A percentile compares a stretch with the other conserved stretches of the same genome.
Conservation (phyloP, 2,888 invertebrate genomes). For the Smittia aterrima region DNA sequence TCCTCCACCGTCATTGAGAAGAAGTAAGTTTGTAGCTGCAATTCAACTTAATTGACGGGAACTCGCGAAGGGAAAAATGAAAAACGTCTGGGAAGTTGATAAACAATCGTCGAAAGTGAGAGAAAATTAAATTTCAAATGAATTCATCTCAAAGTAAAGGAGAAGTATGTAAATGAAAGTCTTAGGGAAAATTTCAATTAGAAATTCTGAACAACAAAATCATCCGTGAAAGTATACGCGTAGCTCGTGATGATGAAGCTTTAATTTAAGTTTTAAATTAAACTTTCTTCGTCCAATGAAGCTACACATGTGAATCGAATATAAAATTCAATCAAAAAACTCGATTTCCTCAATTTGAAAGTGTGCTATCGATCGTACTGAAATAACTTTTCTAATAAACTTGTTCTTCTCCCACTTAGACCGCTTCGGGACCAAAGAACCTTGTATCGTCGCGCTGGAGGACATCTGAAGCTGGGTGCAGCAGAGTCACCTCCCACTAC, state of each 20-base stretch:
- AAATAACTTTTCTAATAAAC: not conserved
- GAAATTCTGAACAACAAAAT: not conserved
- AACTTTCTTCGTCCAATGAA: too few relatives aligned
- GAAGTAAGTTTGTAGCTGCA: constrained; percentile 15
- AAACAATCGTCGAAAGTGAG: not conserved
- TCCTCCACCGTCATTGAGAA: constrained; percentile 18
- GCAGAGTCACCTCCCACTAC: constrained; percentile 42
- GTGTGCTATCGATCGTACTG: not conserved
- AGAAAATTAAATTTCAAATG: not conserved
- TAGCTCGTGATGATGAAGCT: not conserved
- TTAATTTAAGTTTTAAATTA: too few relatives aligned
- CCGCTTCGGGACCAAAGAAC: constrained; percentile 52
- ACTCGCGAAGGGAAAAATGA: not conserved
- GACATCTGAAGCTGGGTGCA: constrained; percentile 58
- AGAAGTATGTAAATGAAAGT: not conserved
- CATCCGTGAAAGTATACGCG: not conserved
- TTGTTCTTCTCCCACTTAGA: not conserved
- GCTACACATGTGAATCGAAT: too few relatives aligned
- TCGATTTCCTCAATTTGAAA: not conserved
- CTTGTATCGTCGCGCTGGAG: constrained; percentile 67
- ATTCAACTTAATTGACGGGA: not conserved
- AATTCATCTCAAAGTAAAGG: not conserved
- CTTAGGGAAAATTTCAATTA: not conserved
- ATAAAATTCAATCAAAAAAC: too few relatives aligned
- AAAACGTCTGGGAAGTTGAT: not conserved